Evolutionary conservation across 1,140 invertebrate species (phyloP).

Genomic region (Pollicipes pollicipes): DNA sequence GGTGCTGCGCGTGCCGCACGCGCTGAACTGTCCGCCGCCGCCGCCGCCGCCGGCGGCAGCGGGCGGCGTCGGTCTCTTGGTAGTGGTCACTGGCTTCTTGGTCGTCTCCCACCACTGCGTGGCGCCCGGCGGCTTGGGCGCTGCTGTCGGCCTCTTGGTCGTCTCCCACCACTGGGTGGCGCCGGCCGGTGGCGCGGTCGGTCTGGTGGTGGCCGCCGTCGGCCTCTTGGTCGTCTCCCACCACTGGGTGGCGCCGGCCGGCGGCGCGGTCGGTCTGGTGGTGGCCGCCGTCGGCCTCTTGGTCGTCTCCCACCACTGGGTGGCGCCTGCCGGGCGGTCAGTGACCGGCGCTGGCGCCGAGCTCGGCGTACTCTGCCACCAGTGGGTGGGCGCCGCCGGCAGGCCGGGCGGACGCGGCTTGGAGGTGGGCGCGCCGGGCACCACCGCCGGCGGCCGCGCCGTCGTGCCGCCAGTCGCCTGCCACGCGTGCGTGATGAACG

Average conservation of each 20-base stretch:
- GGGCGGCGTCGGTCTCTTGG: background rate
- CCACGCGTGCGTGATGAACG: background rate
- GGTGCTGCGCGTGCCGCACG: background rate
- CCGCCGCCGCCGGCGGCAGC: background rate
- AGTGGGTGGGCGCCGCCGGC: background rate
- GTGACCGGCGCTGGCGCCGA: background rate
- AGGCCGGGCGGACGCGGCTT: no score
- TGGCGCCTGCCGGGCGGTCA: background rate
- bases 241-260: no score
- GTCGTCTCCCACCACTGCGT: no score
- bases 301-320: background rate
- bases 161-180: no score
- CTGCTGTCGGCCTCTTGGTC: no score
- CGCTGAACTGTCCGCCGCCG: background rate
- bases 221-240: background rate
- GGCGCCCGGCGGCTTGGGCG: no score
- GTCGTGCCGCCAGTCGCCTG: background rate
- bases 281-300: background rate
- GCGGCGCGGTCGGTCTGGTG: background rate
- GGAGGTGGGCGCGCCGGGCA: no score
- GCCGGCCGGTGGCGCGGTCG: no score
- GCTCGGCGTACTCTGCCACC: background rate
- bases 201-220: no score
- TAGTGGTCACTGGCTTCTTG: no score
- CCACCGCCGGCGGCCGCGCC: background rate